phyloP scores from a whole-genome alignment of 2,888 invertebrate genomes.

The Ennomos quercinarius region DNA sequence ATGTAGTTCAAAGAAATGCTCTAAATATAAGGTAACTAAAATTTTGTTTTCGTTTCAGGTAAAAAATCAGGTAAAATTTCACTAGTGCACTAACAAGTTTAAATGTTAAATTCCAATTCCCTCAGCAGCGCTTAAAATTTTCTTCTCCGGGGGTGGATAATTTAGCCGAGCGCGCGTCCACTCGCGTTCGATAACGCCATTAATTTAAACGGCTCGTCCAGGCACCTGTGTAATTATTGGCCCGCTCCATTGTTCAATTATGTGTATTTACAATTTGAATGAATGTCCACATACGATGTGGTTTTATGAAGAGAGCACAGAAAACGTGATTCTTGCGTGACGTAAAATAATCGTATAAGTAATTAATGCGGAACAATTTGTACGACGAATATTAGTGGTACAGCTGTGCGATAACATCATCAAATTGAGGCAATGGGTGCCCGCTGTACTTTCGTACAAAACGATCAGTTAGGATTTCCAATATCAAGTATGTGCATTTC shows the following conservation, averaged over 20 bases:
- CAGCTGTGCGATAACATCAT: conserved; percentile 55
- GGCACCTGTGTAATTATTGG: conserved; percentile 60
- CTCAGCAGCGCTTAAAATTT: conserved; percentile 37
- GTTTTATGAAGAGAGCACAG: conserved; percentile 55
- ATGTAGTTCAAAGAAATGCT: not conserved
- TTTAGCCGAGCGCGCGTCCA: conserved; percentile 43
- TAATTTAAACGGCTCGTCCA: conserved; percentile 58
- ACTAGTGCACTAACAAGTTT: conserved; percentile 35
- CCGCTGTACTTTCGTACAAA: conserved; percentile 42
- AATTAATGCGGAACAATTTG: conserved; percentile 68
- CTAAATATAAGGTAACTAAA: conserved; percentile 8
- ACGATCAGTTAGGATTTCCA: conserved; percentile 63
- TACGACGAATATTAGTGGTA: conserved; percentile 58
- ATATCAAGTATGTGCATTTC: conserved; percentile 54
- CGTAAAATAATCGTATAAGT: conserved; percentile 58
- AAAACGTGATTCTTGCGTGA: conserved; percentile 63
- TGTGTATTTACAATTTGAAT: conserved; percentile 61
- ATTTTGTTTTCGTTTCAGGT: conserved; percentile 6
- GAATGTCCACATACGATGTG: conserved; percentile 50
- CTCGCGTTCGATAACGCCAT: conserved; percentile 57
- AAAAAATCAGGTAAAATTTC: too few relatives aligned
- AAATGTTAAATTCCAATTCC: conserved; percentile 35
- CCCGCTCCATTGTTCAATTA: conserved; percentile 60
- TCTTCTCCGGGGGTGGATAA: conserved; percentile 44
- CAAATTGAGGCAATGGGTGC: conserved; percentile 46